Evolutionary conservation across 2,113 vertebrate species (phyloP).

Genomic region (Lepus europaeus): DNA sequence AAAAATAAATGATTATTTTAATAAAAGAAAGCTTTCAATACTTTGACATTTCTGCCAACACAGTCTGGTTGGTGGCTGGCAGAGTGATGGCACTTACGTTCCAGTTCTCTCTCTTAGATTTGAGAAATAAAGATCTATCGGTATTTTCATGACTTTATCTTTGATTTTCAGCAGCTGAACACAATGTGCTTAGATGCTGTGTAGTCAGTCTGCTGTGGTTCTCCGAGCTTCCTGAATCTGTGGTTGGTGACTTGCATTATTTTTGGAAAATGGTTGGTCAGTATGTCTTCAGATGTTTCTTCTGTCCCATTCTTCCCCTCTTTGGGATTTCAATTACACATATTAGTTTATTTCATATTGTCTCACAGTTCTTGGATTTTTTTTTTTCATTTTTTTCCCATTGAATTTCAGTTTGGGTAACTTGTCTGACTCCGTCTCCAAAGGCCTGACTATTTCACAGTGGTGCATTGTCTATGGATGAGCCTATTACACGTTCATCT

Average conservation of each 20-base stretch:
- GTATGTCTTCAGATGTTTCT: not conserved
- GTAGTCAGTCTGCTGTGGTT: not conserved
- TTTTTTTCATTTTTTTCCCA: not conserved
- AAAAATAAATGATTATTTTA: too few relatives aligned
- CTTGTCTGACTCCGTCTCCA: not conserved
- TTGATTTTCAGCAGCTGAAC: not conserved
- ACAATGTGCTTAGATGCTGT: not conserved
- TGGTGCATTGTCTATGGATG: not conserved
- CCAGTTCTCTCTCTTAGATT: too few relatives aligned
- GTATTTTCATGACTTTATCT: not conserved
- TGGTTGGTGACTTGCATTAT: not conserved
- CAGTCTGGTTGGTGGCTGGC: not conserved
- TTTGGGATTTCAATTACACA: not conserved
- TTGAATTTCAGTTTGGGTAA: constrained; percentile 3
- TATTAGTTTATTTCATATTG: not conserved
- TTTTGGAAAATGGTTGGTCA: not conserved
- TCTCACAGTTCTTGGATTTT: not conserved
- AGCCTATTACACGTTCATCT: not conserved
- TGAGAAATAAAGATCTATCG: not conserved
- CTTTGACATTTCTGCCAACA: not conserved
- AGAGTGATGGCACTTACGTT: not conserved
- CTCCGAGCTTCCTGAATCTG: not conserved
- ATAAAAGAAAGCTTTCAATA: not conserved
- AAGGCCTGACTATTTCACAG: not conserved
- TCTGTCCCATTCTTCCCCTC: not conserved